Conservation (phyloP, 2,888 invertebrate species). For the Ochropleura leucogaster region DNA sequence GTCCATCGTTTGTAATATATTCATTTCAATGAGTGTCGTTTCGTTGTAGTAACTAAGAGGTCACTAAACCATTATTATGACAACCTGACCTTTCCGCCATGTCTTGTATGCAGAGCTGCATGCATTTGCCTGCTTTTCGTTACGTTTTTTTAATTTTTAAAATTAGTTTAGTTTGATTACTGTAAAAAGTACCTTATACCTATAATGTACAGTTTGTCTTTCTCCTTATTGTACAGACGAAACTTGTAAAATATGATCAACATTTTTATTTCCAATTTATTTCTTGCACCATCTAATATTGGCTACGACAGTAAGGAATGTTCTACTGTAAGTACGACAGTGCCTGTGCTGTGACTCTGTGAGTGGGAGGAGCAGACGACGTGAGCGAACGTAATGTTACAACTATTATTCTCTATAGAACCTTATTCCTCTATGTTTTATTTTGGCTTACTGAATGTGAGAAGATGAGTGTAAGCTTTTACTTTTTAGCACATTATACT, state of each 20-base stretch:
- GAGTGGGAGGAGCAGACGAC: conserved; percentile 81
- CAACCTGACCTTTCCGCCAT: conserved; percentile 93
- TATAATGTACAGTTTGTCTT: conserved; percentile 89
- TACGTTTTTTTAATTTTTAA: conserved; percentile 90
- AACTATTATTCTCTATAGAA: conserved; percentile 72
- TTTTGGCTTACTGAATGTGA: conserved; percentile 87
- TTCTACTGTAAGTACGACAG: conserved; percentile 89
- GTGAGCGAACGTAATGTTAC: conserved; percentile 79
- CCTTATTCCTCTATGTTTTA: conserved; percentile 82
- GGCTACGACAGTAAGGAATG: conserved; percentile 92
- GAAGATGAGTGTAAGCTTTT: conserved; percentile 81
- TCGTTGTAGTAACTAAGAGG: conserved; percentile 90
- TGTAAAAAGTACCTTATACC: conserved; percentile 86
- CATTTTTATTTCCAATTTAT: conserved; percentile 93
- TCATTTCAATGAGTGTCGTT: conserved; percentile 93
- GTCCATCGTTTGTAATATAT: conserved; percentile 91
- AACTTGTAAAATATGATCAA: conserved; percentile 89
- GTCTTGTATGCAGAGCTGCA: conserved; percentile 92
- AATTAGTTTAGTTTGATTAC: conserved; percentile 89
- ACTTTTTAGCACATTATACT: conserved; percentile 68
- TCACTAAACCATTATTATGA: conserved; percentile 91
- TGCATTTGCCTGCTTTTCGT: conserved; percentile 94
- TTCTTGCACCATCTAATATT: conserved; percentile 93
- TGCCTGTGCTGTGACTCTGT: conserved; percentile 77
- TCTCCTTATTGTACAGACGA: conserved; percentile 89